Evolutionary conservation across 2,888 invertebrate species (phyloP).

Genomic region (Chrysina gloriosa): DNA sequence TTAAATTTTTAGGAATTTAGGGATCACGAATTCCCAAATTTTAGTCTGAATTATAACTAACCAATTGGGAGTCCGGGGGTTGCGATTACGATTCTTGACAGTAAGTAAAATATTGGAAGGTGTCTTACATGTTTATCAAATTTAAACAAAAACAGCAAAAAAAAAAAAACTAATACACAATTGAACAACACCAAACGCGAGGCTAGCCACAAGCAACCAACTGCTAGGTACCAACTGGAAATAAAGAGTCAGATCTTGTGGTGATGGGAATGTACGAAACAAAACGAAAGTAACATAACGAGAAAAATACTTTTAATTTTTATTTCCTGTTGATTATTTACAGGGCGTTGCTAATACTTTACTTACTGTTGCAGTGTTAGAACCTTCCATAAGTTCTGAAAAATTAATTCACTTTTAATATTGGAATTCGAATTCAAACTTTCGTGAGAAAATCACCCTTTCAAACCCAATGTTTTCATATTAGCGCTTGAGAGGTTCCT

Average conservation of each 20-base stretch:
- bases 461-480: too few species aligned
- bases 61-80: neutral
- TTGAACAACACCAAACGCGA: constrained; percentile 2
- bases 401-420: constrained; percentile 20
- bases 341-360: constrained; percentile 19
- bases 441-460: too few species aligned
- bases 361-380: constrained; percentile 24
- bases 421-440: neutral
- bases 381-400: constrained; percentile 20
- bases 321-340: constrained; percentile 14
- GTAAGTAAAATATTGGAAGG: neutral
- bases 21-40: too few species aligned
- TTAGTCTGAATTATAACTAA: too few species aligned
- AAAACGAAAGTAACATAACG: too few species aligned
- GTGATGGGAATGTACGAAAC: too few species aligned
- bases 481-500: too few species aligned
- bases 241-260: neutral
- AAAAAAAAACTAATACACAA: too few species aligned
- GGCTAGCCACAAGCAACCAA: constrained; percentile 19
- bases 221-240: constrained; percentile 2
- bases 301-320: too few species aligned
- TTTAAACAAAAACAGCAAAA: neutral
- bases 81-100: neutral
- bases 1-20: too few species aligned
- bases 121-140: neutral